Percentiles rank a stretch among this genome's conserved stretches.
These are phyloP conservation scores for Xiphophorus birchmanni DNA, from an alignment of 2,797 vertebrate genomes.

Conservation along the genomic window DNA sequence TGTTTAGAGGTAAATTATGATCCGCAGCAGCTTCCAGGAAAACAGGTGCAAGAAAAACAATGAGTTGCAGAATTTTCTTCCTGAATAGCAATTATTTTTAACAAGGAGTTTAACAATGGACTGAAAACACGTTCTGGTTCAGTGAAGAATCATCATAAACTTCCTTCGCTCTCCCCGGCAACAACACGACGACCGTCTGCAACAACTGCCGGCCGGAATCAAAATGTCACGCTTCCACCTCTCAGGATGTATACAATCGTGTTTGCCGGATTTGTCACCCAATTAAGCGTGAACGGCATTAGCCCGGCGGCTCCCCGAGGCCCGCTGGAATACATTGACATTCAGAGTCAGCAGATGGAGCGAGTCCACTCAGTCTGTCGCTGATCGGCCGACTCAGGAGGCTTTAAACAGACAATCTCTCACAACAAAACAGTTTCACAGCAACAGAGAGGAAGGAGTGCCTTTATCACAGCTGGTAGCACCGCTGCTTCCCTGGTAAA, in stretches of 20 bases:
- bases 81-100: slow-evolving; percentile 28
- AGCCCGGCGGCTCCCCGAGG: slow-evolving; percentile 40
- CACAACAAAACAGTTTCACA: slow-evolving; percentile 6
- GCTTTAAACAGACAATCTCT: background rate
- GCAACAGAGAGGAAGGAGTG: background rate
- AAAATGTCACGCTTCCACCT: slow-evolving; percentile 66
- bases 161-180: slow-evolving; percentile 7
- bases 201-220: slow-evolving; percentile 44
- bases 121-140: slow-evolving; percentile 25
- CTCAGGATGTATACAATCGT: slow-evolving; percentile 70
- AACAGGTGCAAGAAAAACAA: slow-evolving; percentile 3
- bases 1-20: background rate
- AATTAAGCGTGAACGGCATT: slow-evolving; percentile 64
- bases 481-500: background rate
- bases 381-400: slow-evolving; percentile 40
- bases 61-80: background rate
- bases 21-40: slow-evolving; percentile 4
- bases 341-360: slow-evolving; percentile 61
- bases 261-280: slow-evolving; percentile 67
- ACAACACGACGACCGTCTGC: slow-evolving; percentile 23
- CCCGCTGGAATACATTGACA: slow-evolving; percentile 66
- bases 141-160: slow-evolving; percentile 13
- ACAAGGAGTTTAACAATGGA: slow-evolving; percentile 25
- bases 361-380: slow-evolving; percentile 45
- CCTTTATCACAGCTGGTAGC: slow-evolving; percentile 2